Conservation (phyloP, 2,888 invertebrate genomes). For the Agrochola macilenta region DNA sequence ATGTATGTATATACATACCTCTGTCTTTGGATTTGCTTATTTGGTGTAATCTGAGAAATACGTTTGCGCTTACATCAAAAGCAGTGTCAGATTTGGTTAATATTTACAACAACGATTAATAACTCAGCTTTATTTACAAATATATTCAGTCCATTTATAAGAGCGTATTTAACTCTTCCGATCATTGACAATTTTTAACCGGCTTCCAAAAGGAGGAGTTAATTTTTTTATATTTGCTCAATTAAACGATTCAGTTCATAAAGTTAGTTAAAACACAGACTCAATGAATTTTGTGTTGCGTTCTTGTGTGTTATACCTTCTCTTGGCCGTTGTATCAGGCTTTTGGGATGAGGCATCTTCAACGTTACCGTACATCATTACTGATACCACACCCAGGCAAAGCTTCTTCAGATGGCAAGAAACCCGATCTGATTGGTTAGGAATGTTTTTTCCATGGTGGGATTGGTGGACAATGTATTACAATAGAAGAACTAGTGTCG, state of each 20-base stretch:
- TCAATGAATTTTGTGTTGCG: slow-evolving; percentile 28
- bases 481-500: slow-evolving; percentile 38
- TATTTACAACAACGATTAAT: slow-evolving; percentile 7
- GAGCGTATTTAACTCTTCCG: background rate
- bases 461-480: slow-evolving; percentile 48
- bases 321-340: background rate
- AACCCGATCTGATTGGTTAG: slow-evolving; percentile 1
- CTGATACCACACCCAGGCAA: background rate
- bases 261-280: background rate
- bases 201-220: too few species aligned
- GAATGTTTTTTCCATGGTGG: slow-evolving; percentile 4
- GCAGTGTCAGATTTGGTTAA: slow-evolving; percentile 2
- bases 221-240: background rate
- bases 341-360: slow-evolving; percentile 42
- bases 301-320: background rate
- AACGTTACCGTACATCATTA: rapidly evolving
- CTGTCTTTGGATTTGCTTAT: slow-evolving; percentile 1
- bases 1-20: background rate
- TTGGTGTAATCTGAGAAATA: slow-evolving; percentile 26
- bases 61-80: background rate
- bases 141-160: slow-evolving; percentile 23
- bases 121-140: slow-evolving; percentile 26
- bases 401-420: slow-evolving; percentile 68
- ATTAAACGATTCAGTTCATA: background rate
- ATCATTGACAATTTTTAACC: background rate